Conservation (phyloP, 2,888 invertebrate genomes). For the Leptogaster cylindrica region DNA sequence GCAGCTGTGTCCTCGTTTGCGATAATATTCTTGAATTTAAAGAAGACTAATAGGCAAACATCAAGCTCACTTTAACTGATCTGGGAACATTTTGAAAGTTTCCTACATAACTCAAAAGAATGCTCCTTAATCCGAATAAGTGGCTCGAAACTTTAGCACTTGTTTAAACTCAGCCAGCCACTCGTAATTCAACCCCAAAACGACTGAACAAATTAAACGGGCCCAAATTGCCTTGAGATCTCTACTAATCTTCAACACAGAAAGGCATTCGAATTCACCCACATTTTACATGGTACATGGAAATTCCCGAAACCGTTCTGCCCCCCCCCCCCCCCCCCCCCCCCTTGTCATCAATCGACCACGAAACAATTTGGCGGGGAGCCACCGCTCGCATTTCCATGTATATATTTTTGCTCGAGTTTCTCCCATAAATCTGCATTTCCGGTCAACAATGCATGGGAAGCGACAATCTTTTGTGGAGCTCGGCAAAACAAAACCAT, state of each 20-base stretch:
- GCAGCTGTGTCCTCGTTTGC: no score
- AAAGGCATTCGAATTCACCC: no score
- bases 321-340: neutral
- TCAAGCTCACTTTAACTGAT: no score
- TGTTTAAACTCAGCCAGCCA: neutral
- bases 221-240: neutral
- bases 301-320: neutral
- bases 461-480: neutral
- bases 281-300: neutral
- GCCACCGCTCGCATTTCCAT: neutral
- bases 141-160: no score
- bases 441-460: conserved; percentile 41
- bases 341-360: neutral
- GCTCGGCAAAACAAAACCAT: no score
- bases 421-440: conserved; percentile 41
- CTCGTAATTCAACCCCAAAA: no score
- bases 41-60: no score
- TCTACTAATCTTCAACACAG: no score
- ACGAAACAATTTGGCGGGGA: conserved; percentile 22
- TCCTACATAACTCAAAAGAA: no score
- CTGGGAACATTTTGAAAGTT: no score
- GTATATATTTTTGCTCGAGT: neutral
- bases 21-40: no score
- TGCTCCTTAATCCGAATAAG: no score
- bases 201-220: conserved; percentile 17